Evolutionary conservation across 2,888 invertebrate species (phyloP), one percentile per base, ranked within the genome.

Genomic region (Chaetogeoica ovagalla): DNA sequence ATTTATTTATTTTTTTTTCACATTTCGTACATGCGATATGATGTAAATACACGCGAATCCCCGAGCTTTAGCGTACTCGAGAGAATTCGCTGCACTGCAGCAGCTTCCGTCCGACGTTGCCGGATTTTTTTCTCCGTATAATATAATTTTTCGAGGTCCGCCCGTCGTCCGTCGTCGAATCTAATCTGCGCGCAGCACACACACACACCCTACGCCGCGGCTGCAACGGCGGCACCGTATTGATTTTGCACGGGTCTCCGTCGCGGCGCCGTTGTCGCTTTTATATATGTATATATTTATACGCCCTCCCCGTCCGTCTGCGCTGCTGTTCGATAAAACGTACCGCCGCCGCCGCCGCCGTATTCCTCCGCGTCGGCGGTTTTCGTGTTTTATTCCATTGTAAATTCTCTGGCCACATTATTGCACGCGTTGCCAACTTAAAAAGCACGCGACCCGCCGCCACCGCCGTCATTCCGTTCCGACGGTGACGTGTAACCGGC

Each of bases 91-190:
- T n/a, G n/a, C n/a, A n/a, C n/a, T n/a, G n/a, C n/a, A n/a, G n/a
- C n/a, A n/a, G n/a, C n/a, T n/a, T n/a, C n/a, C n/a, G n/a, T n/a
- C 37, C 70, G 60, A 71, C 79, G 79, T 79, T 79, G 79, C 79
- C 79, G 39, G 63, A 71, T 71, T 63, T 57, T 63, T 23, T 6
- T 63, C 21, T 11, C n/a, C n/a, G n/a, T n/a, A 15, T 55, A 37
- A 39, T 13, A 65, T 48, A n/a, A 52, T 21, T 23, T 66, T 43
- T 52, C 70, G 48, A 48, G 19, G 23, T 52, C 39, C 4, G 55
- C 70, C 13, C 59, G 19, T 6, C 55, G n/a, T 59, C 30, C 37
- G 17, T 62, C 37, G 17, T 62, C 62, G 77, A 55, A 70, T 77
- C 60, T 37, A 70, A 77, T 77, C 70, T 63, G 77, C 77, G 63